Evolutionary conservation across 2,113 vertebrate species (phyloP), one percentile per base, ranked within the genome.

Genomic region (Eretmochelys imbricata): DNA sequence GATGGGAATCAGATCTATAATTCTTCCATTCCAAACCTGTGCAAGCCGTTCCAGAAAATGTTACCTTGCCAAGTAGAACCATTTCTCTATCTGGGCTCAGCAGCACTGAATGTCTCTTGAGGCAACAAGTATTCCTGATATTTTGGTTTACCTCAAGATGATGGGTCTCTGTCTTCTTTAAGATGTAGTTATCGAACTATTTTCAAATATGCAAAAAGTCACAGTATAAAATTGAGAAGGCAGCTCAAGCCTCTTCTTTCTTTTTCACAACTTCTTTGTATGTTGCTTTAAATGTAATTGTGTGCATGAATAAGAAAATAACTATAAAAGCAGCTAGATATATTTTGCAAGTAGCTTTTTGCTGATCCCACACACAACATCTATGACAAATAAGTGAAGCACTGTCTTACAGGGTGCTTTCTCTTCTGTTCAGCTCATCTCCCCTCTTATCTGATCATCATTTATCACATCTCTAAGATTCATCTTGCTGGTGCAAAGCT

Each of bases 401-500:
- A 94, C 17, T 81, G 76, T 82, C 35, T 84, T 81, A 91, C 50
- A 78, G 82, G 35, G 29, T 53, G 55, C 88, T 93, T 91, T 54
- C 81, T 89, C 80, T 78, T 84, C 69, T 22, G 42, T 84, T 83
- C 83, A 80, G 24, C 17, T 2, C 85, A 72, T 81, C 57, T 95
- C 82, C 27, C 17, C 91, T 48, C 55, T 83, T 85, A 75, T 65
- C 65, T 90, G 62, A 88, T 55, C 42, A 85, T 95, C 31, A 94
- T 88, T 96, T 95, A 85, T 91, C 31, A 87, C 2, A 29, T 19
- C 35, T 93, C 82, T 88, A 95, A 87, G 24, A 91, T 95, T 96
- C 85, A 75, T 93, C 90, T 95, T 31, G 62, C 49, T 85, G n/a
- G 20, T 42, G 65, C 69, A 96, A 76, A 96, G 78, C 59, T 91